Percentiles rank a stretch among this genome's conserved stretches.
These are phyloP conservation scores for Tor tambroides DNA, from an alignment of 2,113 vertebrate species.

Conservation along the genomic window DNA sequence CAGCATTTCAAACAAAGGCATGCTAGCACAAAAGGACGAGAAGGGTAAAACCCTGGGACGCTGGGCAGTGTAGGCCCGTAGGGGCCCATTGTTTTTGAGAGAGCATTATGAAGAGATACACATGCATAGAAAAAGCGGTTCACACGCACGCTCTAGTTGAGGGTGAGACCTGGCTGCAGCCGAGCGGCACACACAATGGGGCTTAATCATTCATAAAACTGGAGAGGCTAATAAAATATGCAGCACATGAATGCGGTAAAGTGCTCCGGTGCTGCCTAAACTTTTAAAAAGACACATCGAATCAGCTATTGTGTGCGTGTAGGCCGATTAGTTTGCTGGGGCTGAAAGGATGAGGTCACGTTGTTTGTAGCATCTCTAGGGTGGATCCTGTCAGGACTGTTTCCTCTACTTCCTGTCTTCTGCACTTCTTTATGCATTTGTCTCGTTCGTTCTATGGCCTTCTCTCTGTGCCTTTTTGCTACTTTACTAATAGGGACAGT, in stretches of 20 bases:
- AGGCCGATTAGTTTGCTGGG: constrained; percentile 49
- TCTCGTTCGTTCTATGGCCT: constrained; percentile 58
- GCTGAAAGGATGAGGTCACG: constrained; percentile 61
- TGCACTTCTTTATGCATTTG: constrained; percentile 56
- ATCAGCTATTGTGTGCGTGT: constrained; percentile 33
- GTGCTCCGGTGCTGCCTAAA: constrained; percentile 31
- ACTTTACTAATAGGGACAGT: neutral
- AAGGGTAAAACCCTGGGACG: neutral
- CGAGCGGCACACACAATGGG: constrained; percentile 18
- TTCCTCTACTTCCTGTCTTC: constrained; percentile 72
- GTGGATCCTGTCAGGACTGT: constrained; percentile 68
- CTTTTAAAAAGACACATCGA: constrained; percentile 42
- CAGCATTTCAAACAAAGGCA: constrained; percentile 49
- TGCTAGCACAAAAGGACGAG: neutral
- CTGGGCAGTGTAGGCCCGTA: neutral
- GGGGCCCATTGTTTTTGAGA: neutral
- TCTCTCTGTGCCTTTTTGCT: constrained; percentile 51
- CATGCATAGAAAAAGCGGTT: neutral
- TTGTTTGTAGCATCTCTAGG: constrained; percentile 71
- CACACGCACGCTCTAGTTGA: neutral
- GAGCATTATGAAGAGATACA: constrained; percentile 6
- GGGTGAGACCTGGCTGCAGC: constrained; percentile 34
- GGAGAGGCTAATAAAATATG: constrained; percentile 55
- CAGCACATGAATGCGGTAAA: constrained; percentile 40
- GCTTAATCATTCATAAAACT: constrained; percentile 57